These are phyloP conservation scores for Epinephelus malabaricus DNA, from an alignment of 2,797 vertebrate species.

Conservation along the genomic window DNA sequence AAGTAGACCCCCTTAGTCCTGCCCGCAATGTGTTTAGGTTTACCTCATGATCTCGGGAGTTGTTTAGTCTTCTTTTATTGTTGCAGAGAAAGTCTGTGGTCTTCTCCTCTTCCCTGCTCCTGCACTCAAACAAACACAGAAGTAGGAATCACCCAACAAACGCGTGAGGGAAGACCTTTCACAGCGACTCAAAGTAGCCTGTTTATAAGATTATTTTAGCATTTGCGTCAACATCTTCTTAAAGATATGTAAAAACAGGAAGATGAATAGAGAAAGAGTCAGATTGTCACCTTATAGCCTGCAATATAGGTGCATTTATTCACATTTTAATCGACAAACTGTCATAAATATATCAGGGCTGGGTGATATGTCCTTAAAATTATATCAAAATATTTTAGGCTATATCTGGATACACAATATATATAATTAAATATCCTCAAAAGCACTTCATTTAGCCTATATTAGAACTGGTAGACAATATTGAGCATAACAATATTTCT, in stretches of 20 bases:
- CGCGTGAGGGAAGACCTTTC: background rate
- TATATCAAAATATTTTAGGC: too few relatives aligned
- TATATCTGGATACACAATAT: too few relatives aligned
- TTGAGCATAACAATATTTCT: too few relatives aligned
- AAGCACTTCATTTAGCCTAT: too few relatives aligned
- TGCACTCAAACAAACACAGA: conserved; percentile 19
- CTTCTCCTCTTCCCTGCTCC: conserved; percentile 16
- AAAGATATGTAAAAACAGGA: background rate
- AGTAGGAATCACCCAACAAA: background rate
- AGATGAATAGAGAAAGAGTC: background rate
- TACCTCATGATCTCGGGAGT: conserved; percentile 45
- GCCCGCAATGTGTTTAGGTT: conserved; percentile 27
- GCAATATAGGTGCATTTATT: background rate
- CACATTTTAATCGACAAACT: too few relatives aligned
- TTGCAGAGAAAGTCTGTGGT: conserved; percentile 57
- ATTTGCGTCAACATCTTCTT: background rate
- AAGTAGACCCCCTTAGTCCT: conserved; percentile 21
- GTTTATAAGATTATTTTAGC: background rate
- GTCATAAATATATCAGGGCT: too few relatives aligned
- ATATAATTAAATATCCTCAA: too few relatives aligned
- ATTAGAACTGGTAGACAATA: too few relatives aligned
- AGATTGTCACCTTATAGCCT: background rate
- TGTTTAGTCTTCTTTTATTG: conserved; percentile 69
- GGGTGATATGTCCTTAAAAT: too few relatives aligned
- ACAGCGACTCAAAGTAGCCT: background rate